Percentiles rank a stretch among this genome's conserved stretches.
Evolutionary conservation across 2,113 vertebrate genomes (phyloP).

Genomic region (Paracanthobrama guichenoti): DNA sequence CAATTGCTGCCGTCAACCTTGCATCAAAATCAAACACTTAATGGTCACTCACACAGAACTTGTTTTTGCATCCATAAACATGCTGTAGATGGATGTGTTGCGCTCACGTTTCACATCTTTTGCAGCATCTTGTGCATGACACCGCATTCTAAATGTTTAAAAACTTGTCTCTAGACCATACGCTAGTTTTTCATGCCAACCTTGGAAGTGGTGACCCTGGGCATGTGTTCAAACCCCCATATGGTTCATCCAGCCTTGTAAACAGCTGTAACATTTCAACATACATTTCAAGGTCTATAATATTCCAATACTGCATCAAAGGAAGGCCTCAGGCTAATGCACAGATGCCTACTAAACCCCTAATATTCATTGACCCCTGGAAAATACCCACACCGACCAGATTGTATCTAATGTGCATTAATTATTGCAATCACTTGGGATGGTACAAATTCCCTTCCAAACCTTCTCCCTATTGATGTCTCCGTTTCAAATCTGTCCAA

Average conservation of each 20-base stretch:
- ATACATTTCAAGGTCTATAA: not conserved
- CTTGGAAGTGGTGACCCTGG: not conserved
- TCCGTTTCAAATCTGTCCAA: not conserved
- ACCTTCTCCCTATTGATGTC: not conserved
- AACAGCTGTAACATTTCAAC: not conserved
- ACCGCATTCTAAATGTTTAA: too few relatives aligned
- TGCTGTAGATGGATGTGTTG: too few relatives aligned
- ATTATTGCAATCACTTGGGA: not conserved
- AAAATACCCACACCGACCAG: not conserved
- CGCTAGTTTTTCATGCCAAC: not conserved
- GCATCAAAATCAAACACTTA: too few relatives aligned
- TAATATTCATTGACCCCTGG: not conserved
- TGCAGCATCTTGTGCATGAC: too few relatives aligned
- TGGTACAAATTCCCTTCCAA: slow-evolving; percentile 7
- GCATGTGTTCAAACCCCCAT: not conserved
- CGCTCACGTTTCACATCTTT: too few relatives aligned
- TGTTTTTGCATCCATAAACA: too few relatives aligned
- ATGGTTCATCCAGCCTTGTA: not conserved
- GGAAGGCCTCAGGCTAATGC: not conserved
- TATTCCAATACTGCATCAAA: not conserved
- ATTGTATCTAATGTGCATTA: not conserved
- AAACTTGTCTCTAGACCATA: too few relatives aligned
- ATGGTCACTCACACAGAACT: too few relatives aligned
- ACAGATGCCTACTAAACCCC: not conserved
- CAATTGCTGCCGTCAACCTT: too few relatives aligned